Evolutionary conservation across 2,888 invertebrate species (phyloP), one percentile per base, ranked within the genome.

Genomic region (Polylopha cassiicola): DNA sequence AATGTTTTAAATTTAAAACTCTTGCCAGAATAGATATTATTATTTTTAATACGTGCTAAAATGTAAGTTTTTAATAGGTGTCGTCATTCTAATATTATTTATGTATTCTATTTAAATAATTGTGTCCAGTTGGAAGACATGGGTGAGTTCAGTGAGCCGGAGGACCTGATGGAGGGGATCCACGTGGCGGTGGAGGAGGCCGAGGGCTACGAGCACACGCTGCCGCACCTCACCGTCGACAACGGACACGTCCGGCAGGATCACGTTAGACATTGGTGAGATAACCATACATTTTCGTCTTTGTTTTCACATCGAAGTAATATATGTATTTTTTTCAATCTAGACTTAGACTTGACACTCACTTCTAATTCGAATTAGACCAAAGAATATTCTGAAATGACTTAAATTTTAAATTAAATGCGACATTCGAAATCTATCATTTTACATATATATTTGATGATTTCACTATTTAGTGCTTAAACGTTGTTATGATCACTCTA

Each of bases 101-200:
- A n/a, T n/a, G n/a, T n/a, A n/a, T n/a, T n/a, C n/a, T 16, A 18
- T 18, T 9, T 2, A 4, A 7, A 2, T 15, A 11, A 21, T 21
- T 17, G 7, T 4, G 38, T 27, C 0, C 70, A 86, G 65, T 51
- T 86, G 46, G 87, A 88, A 27, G 89, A 88, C 45, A 88, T 91
- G 60, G 89, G 89, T 47, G 95, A 95, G 69, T 95, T 95, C 67
- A 94, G 93, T 51, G 95, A 94, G 57, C 91, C 94, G 0, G 95
- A 95, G 67, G 95, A 95, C 72, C 88, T 95, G 71, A 92, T 95
- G 89, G 94, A 92, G 58, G 94, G 94, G 28, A 94, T 95, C 55
- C 88, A 93, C 52, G 92, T 92, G 51, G 90, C 92, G 7, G 93
- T 93, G 50, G 89, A 89, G 55, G 88, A 81, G 21, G 87, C 71